Conservation (phyloP, 2,888 invertebrate species). For the Crematogaster levior region DNA sequence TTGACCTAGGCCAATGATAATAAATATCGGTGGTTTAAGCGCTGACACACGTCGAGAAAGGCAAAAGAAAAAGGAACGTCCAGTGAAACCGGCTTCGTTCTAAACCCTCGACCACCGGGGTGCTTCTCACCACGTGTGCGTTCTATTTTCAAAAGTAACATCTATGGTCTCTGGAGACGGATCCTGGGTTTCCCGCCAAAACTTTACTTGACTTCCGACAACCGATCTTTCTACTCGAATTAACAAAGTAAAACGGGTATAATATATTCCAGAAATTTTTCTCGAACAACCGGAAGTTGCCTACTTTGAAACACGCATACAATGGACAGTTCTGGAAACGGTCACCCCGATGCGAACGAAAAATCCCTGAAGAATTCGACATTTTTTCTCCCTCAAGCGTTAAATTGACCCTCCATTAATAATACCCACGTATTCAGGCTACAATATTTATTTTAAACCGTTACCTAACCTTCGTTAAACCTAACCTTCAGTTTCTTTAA, state of each 20-base stretch:
- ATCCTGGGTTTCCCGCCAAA: constrained; percentile 63
- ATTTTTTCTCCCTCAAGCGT: no score
- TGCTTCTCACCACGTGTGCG: constrained; percentile 61
- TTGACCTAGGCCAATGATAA: constrained; percentile 73
- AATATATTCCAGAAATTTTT: background rate
- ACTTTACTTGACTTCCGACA: background rate
- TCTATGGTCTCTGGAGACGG: constrained; percentile 3
- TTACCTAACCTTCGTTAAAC: no score
- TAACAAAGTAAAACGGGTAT: background rate
- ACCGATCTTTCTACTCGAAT: background rate
- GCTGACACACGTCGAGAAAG: constrained; percentile 23
- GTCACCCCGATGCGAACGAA: background rate
- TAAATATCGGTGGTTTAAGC: constrained; percentile 61
- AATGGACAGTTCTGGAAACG: background rate
- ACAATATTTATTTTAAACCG: no score
- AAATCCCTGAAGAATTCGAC: background rate
- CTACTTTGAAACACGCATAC: background rate
- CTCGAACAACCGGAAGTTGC: background rate
- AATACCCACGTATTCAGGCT: no score
- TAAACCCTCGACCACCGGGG: constrained; percentile 43
- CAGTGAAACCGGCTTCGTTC: constrained; percentile 61
- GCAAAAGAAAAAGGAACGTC: background rate
- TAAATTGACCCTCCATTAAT: no score
- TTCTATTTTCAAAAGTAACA: constrained; percentile 53
- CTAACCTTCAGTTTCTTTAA: no score